These are phyloP conservation scores for Pollachius pollachius DNA, from an alignment of 2,113 vertebrate genomes.

Conservation along the genomic window DNA sequence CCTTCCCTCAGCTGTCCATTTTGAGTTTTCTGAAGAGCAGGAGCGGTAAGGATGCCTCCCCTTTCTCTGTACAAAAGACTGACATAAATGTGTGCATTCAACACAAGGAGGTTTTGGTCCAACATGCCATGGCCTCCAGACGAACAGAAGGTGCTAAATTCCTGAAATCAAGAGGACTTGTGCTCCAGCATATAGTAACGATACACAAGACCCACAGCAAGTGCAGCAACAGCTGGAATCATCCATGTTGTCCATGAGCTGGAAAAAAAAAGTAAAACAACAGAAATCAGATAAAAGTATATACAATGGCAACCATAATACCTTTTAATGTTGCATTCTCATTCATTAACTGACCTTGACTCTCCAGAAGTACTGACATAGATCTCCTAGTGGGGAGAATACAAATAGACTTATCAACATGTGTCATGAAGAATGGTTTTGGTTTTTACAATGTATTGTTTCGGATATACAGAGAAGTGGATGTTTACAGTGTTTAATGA, in stretches of 20 bases:
- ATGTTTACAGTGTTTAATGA: too few species aligned
- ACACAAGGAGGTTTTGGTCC: conserved; percentile 51
- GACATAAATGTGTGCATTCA: conserved; percentile 20
- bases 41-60: conserved; percentile 19
- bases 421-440: not conserved
- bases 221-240: conserved; percentile 79
- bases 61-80: conserved; percentile 27
- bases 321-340: not conserved
- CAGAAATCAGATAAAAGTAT: not conserved
- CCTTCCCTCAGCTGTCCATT: conserved; percentile 17
- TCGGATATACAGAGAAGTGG: not conserved
- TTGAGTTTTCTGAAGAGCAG: conserved; percentile 19
- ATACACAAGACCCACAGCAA: conserved; percentile 83
- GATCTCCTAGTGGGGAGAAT: conserved; percentile 51
- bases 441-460: not conserved
- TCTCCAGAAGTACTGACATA: conserved; percentile 61
- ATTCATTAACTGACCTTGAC: conserved; percentile 66
- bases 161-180: conserved; percentile 73
- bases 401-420: not conserved
- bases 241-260: conserved; percentile 88
- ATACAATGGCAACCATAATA: not conserved
- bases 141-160: conserved; percentile 31
- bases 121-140: conserved; percentile 67
- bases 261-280: conserved; percentile 4
- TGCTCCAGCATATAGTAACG: conserved; percentile 83